phyloP scores from a whole-genome alignment of 2,888 invertebrate genomes.

The Aspidiotus destructor region DNA sequence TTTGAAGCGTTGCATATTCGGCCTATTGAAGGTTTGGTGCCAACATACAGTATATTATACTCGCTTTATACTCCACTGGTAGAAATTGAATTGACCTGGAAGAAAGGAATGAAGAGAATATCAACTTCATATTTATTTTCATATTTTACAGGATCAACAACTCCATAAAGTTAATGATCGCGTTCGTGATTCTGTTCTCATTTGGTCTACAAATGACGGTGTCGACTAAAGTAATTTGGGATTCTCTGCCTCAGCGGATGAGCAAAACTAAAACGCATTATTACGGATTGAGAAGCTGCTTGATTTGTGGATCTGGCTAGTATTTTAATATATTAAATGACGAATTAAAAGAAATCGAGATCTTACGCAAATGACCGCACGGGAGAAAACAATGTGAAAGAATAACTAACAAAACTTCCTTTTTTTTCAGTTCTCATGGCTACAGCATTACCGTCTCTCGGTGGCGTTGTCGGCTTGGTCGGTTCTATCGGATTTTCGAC shows the following conservation, averaged over 20 bases:
- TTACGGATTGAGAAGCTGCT: constrained; percentile 36
- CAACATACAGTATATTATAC: too few species aligned
- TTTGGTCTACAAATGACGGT: constrained; percentile 91
- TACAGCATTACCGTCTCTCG: constrained; percentile 67
- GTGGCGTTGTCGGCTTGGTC: constrained; percentile 76
- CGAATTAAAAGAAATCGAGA: too few species aligned
- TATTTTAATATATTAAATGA: background rate
- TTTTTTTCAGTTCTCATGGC: constrained; percentile 51
- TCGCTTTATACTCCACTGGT: too few species aligned
- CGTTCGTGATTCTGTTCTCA: constrained; percentile 77
- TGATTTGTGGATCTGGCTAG: constrained; percentile 36
- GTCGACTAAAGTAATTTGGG: constrained; percentile 82
- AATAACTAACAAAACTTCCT: background rate
- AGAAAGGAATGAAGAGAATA: background rate
- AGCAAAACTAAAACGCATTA: constrained; percentile 33
- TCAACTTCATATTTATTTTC: background rate
- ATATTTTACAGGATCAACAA: background rate
- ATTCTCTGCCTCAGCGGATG: constrained; percentile 49
- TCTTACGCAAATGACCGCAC: too few species aligned
- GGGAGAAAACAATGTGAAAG: too few species aligned
- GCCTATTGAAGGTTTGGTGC: too few species aligned
- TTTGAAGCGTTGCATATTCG: too few species aligned
- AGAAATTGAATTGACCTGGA: too few species aligned
- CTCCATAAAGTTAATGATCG: constrained; percentile 68
- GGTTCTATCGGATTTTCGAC: constrained; percentile 64